Conservation (phyloP, 2,888 invertebrate genomes). For the Drosophila gaucha region DNA sequence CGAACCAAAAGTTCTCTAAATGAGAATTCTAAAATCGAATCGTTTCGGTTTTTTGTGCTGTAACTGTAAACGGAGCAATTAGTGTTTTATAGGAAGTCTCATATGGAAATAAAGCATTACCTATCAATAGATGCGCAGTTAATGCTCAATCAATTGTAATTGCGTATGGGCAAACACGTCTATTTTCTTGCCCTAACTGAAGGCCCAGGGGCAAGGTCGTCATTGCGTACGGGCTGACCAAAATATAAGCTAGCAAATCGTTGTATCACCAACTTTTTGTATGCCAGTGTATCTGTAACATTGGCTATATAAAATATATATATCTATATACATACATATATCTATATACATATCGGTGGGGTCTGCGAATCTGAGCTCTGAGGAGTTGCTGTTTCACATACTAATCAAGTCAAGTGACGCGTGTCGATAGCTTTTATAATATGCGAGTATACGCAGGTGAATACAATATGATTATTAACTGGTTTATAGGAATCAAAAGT, state of each 20-base stretch:
- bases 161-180: slow-evolving; percentile 21
- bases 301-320: neutral
- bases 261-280: neutral
- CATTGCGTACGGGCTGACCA: slow-evolving; percentile 3
- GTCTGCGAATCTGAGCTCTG: no score
- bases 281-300: slow-evolving; percentile 1
- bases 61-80: slow-evolving; percentile 1
- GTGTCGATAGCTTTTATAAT: slow-evolving; percentile 55
- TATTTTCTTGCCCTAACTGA: slow-evolving; percentile 22
- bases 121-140: slow-evolving; percentile 11
- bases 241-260: neutral
- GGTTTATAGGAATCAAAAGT: slow-evolving; percentile 1
- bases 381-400: slow-evolving; percentile 46
- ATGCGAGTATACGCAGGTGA: slow-evolving; percentile 15
- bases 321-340: neutral
- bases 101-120: neutral
- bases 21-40: no score
- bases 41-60: neutral
- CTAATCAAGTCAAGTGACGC: slow-evolving; percentile 67
- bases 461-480: slow-evolving; percentile 36
- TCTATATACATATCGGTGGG: slow-evolving; percentile 5
- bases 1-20: no score
- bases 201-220: slow-evolving; percentile 38
- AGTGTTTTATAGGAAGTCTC: slow-evolving; percentile 7
- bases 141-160: slow-evolving; percentile 41